Percentiles rank a stretch among this genome's conserved stretches.
These are phyloP conservation scores for Lycocerus yunnanus DNA, from an alignment of 2,888 invertebrate species.

Conservation along the genomic window DNA sequence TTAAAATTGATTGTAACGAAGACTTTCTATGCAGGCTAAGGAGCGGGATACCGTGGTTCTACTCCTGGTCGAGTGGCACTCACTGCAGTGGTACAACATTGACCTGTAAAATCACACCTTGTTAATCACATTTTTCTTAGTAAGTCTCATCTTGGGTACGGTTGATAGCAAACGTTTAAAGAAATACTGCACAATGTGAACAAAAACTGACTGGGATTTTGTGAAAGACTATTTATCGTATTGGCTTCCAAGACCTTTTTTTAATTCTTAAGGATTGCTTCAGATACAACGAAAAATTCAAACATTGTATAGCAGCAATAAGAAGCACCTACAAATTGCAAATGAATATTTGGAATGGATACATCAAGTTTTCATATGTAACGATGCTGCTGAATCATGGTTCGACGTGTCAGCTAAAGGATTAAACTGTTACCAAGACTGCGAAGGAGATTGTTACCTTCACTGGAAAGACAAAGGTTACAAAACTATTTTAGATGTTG, in stretches of 20 bases:
- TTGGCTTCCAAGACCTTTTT: background rate
- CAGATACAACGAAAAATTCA: constrained; percentile 39
- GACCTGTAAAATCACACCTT: too few species aligned
- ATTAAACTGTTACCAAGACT: constrained; percentile 65
- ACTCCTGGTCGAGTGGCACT: too few species aligned
- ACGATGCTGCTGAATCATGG: constrained; percentile 68
- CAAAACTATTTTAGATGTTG: constrained; percentile 66
- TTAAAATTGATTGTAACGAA: too few species aligned
- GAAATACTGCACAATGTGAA: too few species aligned
- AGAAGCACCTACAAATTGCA: constrained; percentile 34
- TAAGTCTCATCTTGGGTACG: too few species aligned
- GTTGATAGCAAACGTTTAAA: too few species aligned
- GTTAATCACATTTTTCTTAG: too few species aligned
- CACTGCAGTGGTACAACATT: too few species aligned
- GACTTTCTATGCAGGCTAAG: too few species aligned
- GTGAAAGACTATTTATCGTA: too few species aligned
- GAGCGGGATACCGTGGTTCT: too few species aligned
- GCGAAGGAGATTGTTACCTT: constrained; percentile 71
- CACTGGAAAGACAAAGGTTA: constrained; percentile 79
- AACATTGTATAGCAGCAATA: constrained; percentile 36
- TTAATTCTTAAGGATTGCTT: constrained; percentile 11
- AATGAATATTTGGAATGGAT: constrained; percentile 46
- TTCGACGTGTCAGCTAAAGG: constrained; percentile 65
- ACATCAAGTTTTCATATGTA: constrained; percentile 46
- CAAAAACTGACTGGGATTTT: too few species aligned